Conservation (phyloP, 2,888 invertebrate species). For the Ptychoptera contaminata region DNA sequence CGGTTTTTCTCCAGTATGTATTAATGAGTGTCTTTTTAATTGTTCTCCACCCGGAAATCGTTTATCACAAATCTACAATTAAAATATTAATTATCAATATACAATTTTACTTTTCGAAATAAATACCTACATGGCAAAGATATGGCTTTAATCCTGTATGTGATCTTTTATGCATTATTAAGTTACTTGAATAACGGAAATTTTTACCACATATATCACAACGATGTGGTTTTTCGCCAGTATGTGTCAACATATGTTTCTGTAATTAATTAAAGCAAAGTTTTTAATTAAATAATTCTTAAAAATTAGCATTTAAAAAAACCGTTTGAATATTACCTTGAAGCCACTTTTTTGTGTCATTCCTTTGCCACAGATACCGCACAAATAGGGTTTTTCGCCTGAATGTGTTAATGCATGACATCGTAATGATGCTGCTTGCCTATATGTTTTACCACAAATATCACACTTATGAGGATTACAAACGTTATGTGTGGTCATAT, state of each 20-base stretch:
- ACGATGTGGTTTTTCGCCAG: constrained; percentile 25
- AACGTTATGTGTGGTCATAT: constrained; percentile 23
- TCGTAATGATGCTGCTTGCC: constrained; percentile 25
- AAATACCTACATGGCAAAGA: constrained; percentile 16
- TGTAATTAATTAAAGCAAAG: background rate
- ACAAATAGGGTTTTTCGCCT: constrained; percentile 25
- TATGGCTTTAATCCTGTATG: constrained; percentile 25
- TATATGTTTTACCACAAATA: constrained; percentile 23
- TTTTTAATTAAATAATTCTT: background rate
- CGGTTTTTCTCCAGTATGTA: constrained; percentile 23
- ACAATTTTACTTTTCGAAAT: background rate
- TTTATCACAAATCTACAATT: constrained; percentile 18
- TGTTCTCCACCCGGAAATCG: constrained; percentile 25
- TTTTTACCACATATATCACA: constrained; percentile 23
- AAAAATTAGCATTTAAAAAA: background rate
- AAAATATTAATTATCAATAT: background rate
- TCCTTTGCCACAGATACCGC: constrained; percentile 27
- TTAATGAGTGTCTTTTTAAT: constrained; percentile 23
- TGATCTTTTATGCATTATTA: constrained; percentile 24
- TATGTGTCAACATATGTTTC: constrained; percentile 28
- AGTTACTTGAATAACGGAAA: constrained; percentile 28
- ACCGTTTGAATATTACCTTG: constrained; percentile 14
- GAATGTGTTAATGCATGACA: constrained; percentile 23
- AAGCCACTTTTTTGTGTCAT: constrained; percentile 29
- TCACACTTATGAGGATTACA: constrained; percentile 26